A percentile compares a stretch with the other conserved stretches of the same genome.
Conservation (phyloP, 2,113 vertebrate species). For the Butorides virescens region DNA sequence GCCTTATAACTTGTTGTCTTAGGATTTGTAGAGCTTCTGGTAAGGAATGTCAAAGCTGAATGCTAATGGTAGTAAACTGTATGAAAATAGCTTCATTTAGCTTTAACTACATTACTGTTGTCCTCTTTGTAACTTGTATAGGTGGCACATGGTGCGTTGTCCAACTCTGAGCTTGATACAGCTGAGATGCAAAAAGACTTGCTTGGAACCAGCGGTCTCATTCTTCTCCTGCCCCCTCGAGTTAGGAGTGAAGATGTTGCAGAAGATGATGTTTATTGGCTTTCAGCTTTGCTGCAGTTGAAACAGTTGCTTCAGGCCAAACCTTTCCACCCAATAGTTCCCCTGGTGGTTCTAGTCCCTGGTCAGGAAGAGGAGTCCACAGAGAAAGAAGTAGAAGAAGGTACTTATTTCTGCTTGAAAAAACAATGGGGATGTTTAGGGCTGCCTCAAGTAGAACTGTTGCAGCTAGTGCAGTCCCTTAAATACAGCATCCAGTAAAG, state of each 20-base stretch:
- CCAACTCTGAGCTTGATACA: slow-evolving; percentile 68
- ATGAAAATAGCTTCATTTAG: not conserved
- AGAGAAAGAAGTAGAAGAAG: slow-evolving; percentile 71
- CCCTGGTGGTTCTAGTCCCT: slow-evolving; percentile 83
- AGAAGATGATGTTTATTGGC: slow-evolving; percentile 82
- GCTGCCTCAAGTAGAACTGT: not conserved
- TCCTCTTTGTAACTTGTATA: slow-evolving; percentile 1
- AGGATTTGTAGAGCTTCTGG: not conserved
- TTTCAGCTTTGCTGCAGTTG: slow-evolving; percentile 88
- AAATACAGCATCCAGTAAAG: not conserved
- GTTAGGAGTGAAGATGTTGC: slow-evolving; percentile 26
- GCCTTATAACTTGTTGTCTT: not conserved
- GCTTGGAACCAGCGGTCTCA: slow-evolving; percentile 83
- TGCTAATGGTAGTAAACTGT: not conserved
- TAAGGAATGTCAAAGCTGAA: not conserved
- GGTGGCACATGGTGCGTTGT: slow-evolving; percentile 80
- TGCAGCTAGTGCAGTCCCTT: not conserved
- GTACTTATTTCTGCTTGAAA: slow-evolving; percentile 20
- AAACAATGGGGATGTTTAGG: not conserved
- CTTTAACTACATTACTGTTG: not conserved
- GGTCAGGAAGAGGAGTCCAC: not conserved
- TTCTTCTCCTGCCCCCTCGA: slow-evolving; percentile 84
- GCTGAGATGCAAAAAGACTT: slow-evolving; percentile 81
- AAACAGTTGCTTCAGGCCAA: slow-evolving; percentile 90
- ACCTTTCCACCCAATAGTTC: slow-evolving; percentile 82